Conservation (phyloP, 2,113 vertebrate genomes). For the Varanus komodoensis region DNA sequence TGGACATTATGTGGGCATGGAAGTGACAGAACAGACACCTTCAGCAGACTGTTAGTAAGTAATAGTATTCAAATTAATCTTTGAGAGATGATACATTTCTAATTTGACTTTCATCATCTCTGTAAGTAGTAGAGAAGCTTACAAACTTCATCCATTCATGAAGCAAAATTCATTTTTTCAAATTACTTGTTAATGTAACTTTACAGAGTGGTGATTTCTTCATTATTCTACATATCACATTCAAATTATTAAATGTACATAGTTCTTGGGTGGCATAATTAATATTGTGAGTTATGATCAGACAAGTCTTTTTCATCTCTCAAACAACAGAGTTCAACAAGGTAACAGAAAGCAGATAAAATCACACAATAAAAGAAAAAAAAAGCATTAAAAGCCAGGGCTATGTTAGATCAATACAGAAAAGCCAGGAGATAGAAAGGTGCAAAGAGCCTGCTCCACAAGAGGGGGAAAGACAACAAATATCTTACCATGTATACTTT, state of each 20-base stretch:
- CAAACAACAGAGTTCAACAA: background rate
- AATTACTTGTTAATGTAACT: slow-evolving; percentile 38
- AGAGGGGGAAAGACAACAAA: background rate
- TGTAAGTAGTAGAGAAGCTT: slow-evolving; percentile 25
- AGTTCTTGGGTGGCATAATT: slow-evolving; percentile 2
- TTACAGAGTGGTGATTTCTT: slow-evolving; percentile 34
- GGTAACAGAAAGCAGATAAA: slow-evolving; percentile 6
- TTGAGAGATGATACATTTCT: slow-evolving; percentile 48
- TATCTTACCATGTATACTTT: background rate
- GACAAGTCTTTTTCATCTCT: slow-evolving; percentile 4
- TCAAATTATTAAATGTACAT: slow-evolving; percentile 21
- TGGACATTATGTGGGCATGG: slow-evolving; percentile 26
- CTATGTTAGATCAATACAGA: background rate
- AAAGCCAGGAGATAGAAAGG: background rate
- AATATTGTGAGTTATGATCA: slow-evolving; percentile 29
- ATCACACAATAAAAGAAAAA: background rate
- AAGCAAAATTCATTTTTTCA: slow-evolving; percentile 56
- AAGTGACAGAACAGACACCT: slow-evolving; percentile 34
- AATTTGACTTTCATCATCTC: slow-evolving; percentile 49
- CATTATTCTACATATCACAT: slow-evolving; percentile 17
- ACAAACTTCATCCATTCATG: slow-evolving; percentile 37
- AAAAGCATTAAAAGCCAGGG: background rate
- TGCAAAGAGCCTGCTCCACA: background rate
- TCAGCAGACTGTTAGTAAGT: slow-evolving; percentile 40
- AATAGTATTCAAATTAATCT: slow-evolving; percentile 37